Percentiles rank a stretch among this genome's conserved stretches.
These are phyloP conservation scores for Aelia acuminata DNA, from an alignment of 2,888 invertebrate genomes.

Conservation along the genomic window DNA sequence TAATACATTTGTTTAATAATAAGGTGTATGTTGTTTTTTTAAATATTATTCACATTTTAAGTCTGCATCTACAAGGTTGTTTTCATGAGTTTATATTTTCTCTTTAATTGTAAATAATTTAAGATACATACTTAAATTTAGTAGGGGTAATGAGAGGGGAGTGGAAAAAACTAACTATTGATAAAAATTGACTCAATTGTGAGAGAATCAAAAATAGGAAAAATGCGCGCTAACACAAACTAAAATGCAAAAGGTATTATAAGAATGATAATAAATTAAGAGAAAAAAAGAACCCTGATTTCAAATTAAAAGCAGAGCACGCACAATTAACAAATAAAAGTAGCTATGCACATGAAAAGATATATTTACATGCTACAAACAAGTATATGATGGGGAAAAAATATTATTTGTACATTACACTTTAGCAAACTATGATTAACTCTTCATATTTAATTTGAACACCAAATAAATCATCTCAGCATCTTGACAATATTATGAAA, in stretches of 20 bases:
- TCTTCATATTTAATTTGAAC: background rate
- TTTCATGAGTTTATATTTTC: background rate
- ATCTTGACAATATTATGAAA: background rate
- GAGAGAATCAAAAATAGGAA: background rate
- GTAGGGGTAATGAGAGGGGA: background rate
- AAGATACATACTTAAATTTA: background rate
- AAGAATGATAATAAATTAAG: slow-evolving; percentile 5
- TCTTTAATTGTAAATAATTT: background rate
- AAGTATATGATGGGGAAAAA: background rate
- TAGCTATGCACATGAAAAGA: background rate
- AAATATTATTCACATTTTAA: background rate
- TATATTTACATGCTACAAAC: slow-evolving; percentile 14
- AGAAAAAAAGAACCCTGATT: slow-evolving; percentile 18
- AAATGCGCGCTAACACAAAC: background rate
- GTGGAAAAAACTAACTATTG: background rate
- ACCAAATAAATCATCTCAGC: background rate
- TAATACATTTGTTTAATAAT: no score
- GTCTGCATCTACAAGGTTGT: background rate
- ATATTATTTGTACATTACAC: background rate
- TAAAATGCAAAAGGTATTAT: slow-evolving; percentile 18
- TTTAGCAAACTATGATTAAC: background rate
- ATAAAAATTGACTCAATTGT: background rate
- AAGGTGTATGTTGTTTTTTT: no score
- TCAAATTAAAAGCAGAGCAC: background rate
- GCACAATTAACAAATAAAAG: background rate